A percentile compares a stretch with the other conserved stretches of the same genome.
These are phyloP conservation scores for Xerus rutilus DNA, from an alignment of 2,797 vertebrate species.

Conservation along the genomic window DNA sequence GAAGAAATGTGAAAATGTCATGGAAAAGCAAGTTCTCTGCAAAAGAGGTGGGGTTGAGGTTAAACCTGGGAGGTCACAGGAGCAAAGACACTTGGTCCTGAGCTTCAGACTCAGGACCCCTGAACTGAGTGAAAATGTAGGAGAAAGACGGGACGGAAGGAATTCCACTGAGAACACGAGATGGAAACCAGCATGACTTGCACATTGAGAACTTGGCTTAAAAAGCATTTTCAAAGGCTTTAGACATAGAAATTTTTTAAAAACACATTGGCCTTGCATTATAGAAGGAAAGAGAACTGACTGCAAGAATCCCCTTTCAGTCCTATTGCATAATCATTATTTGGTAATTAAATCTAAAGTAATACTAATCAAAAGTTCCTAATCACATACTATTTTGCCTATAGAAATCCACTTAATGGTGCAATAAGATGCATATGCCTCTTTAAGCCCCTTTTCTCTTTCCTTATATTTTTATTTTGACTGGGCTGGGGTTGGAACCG, in stretches of 20 bases:
- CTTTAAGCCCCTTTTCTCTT: neutral
- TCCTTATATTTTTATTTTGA: neutral
- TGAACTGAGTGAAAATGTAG: neutral
- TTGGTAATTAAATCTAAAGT: constrained; percentile 18
- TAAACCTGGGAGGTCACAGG: neutral
- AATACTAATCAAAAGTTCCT: neutral
- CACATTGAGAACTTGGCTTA: neutral
- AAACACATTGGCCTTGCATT: neutral
- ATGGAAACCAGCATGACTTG: neutral
- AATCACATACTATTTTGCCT: neutral
- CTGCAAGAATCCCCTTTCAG: neutral
- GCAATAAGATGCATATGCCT: neutral
- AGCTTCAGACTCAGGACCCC: neutral
- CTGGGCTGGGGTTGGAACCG: too few species aligned
- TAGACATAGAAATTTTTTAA: neutral
- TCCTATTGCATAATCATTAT: neutral
- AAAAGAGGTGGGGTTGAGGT: neutral
- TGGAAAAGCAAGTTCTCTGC: neutral
- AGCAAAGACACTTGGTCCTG: neutral
- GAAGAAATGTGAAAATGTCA: neutral
- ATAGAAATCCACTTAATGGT: neutral
- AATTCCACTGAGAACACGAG: neutral
- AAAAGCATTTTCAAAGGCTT: neutral
- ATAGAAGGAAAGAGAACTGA: neutral
- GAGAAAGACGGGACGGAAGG: neutral